Conservation (phyloP, 1,140 invertebrate species). For the Glossosoma conforme region DNA sequence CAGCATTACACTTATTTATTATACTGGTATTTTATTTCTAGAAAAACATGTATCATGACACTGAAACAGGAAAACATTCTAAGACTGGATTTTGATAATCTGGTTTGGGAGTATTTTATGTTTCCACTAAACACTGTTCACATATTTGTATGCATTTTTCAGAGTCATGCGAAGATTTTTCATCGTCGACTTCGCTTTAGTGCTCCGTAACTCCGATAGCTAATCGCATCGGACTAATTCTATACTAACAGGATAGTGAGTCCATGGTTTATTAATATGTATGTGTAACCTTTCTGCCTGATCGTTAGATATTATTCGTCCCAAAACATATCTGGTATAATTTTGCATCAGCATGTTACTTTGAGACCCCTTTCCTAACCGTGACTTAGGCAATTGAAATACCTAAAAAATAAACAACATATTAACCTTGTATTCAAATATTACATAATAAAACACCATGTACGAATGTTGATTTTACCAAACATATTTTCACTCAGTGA, state of each 20-base stretch:
- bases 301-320: conserved; percentile 21
- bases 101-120: conserved; percentile 8
- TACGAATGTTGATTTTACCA: too few relatives aligned
- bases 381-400: background rate
- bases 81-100: background rate
- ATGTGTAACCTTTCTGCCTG: conserved; percentile 28
- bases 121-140: conserved; percentile 4
- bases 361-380: too few relatives aligned
- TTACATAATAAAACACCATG: too few relatives aligned
- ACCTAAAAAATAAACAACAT: background rate
- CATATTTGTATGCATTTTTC: conserved; percentile 43
- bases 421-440: background rate
- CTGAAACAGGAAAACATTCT: too few relatives aligned
- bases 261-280: conserved; percentile 21
- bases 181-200: conserved; percentile 57
- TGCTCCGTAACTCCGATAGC: conserved; percentile 25
- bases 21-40: too few relatives aligned
- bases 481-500: too few relatives aligned
- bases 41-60: too few relatives aligned
- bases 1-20: too few relatives aligned
- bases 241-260: conserved; percentile 27
- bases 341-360: conserved; percentile 17
- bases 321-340: background rate
- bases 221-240: conserved; percentile 23
- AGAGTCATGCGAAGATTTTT: conserved; percentile 59